Percentiles rank a stretch among this genome's conserved stretches.
These are phyloP conservation scores for Oryzias woworae DNA, from an alignment of 2,113 vertebrate species.

Conservation along the genomic window DNA sequence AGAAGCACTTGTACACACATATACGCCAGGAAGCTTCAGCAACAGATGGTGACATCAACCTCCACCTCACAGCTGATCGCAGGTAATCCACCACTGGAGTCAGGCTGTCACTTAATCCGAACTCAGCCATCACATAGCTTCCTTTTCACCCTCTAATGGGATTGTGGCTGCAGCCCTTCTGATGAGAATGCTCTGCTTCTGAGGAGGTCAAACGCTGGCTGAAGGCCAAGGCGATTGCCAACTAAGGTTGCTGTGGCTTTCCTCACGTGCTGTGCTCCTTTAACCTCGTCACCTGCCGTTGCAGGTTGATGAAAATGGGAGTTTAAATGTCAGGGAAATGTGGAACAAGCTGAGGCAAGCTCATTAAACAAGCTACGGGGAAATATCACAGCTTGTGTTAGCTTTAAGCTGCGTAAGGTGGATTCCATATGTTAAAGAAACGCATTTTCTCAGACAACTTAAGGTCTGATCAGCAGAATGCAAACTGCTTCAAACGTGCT, in stretches of 20 bases:
- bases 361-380: not conserved
- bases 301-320: not conserved
- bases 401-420: not conserved
- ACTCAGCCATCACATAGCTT: constrained; percentile 15
- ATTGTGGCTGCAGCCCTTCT: constrained; percentile 37
- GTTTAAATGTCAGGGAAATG: not conserved
- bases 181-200: constrained; percentile 5
- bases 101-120: constrained; percentile 49
- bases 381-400: too few relatives aligned
- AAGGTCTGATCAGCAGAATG: constrained; percentile 25
- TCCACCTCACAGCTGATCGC: constrained; percentile 17
- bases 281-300: constrained; percentile 25
- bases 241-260: constrained; percentile 1
- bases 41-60: constrained; percentile 43
- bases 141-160: constrained; percentile 46
- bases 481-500: constrained; percentile 29
- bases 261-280: constrained; percentile 29
- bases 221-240: constrained; percentile 21
- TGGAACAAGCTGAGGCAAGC: not conserved
- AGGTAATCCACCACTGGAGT: constrained; percentile 48
- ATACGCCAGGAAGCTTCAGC: constrained; percentile 18
- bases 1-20: not conserved
- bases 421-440: constrained; percentile 1
- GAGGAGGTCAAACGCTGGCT: not conserved
- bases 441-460: constrained; percentile 2